Base-by-base conservation (phyloP, 2,888 invertebrate species). In the Smittia sp. region DNA sequence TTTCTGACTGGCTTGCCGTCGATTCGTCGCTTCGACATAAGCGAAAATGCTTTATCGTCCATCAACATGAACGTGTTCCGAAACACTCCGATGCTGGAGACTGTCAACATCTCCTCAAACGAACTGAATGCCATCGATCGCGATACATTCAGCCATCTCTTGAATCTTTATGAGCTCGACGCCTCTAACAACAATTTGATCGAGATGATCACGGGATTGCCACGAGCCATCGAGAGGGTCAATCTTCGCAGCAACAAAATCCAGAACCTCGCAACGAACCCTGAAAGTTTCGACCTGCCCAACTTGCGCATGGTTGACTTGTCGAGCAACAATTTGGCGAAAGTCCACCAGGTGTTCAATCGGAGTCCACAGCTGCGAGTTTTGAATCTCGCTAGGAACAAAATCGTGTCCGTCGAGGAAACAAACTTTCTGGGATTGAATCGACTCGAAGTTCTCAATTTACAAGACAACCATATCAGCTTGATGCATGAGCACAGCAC, bases 81-180 rank as follows among this genome's bases (percentile, higher is more conserved):
- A 70, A 87, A 88, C 76, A 89, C 89, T 0, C 87, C 90, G 0
- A 84, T 89, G 70, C 80, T 94, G 73, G 94, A 94, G 80, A 89
- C 90, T 74, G 83, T 94, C 1, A 94, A 94, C 80, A 84, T 94
- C 70, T 93, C 93, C 0, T 84, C 86, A 15, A 95, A 95, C 79
- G 86, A 87, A 15, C 80, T 95, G 22, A 84, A 87, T 7, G 84
- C 86, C 0, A 80, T 93, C 74, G 92, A 91, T 81, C 89, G 91
- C 1, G 87, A 90, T 22, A 92, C 92, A 0, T 91, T 95, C 77
- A 84, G 89, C 74, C 90, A 90, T 77, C 81, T 94, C 72, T 85
- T 86, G 67, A 88, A 89, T 76, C 84, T 95, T 0, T 93, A 90
- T 77, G 92, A 92, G 80, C 82, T 94, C 25, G 94, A 94, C 79